These are phyloP conservation scores for Anolis sagrei DNA, from an alignment of 2,113 vertebrate species.

Conservation along the genomic window DNA sequence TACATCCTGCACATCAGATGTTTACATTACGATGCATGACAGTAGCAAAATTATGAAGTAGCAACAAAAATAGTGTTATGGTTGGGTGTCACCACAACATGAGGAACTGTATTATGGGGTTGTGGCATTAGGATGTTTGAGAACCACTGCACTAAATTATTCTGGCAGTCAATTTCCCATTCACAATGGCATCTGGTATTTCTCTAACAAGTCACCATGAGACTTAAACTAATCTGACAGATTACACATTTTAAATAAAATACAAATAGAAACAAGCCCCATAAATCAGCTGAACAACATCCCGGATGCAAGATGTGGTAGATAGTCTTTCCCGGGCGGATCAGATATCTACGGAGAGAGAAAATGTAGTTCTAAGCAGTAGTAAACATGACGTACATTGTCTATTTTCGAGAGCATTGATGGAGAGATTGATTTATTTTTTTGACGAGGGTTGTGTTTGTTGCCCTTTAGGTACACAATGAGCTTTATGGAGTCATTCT, in stretches of 20 bases:
- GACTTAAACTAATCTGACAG: not conserved
- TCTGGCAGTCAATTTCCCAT: no score
- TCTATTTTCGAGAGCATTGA: constrained; percentile 13
- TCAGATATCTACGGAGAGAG: not conserved
- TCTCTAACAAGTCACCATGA: no score
- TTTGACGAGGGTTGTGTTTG: not conserved
- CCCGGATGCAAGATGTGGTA: not conserved
- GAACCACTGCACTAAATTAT: no score
- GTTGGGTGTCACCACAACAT: no score
- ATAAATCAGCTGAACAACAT: not conserved
- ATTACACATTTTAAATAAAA: not conserved
- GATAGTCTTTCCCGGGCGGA: not conserved
- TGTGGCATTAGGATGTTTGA: no score
- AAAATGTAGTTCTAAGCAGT: not conserved
- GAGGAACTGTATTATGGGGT: no score
- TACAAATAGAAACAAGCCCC: not conserved
- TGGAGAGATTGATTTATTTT: not conserved
- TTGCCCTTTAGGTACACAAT: constrained; percentile 22
- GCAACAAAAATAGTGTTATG: no score
- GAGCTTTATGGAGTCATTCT: not conserved
- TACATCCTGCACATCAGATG: no score
- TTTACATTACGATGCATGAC: no score
- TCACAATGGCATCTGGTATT: no score
- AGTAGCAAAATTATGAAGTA: no score
- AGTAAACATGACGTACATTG: constrained; percentile 2